Conservation (phyloP, 2,113 vertebrate species). For the Salvelinus fontinalis region DNA sequence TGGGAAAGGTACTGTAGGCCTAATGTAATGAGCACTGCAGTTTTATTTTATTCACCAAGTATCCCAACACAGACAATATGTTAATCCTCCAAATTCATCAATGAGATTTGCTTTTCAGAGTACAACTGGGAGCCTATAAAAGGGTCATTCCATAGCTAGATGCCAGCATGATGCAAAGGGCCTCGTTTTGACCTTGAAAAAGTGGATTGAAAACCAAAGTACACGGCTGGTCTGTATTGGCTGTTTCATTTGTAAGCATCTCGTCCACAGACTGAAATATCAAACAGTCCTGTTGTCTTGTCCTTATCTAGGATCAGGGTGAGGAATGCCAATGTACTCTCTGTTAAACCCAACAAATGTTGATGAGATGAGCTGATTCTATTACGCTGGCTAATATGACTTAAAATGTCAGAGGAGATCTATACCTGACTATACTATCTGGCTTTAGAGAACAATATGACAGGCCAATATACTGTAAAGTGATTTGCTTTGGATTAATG, state of each 20-base stretch:
- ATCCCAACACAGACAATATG: too few relatives aligned
- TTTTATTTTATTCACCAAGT: too few relatives aligned
- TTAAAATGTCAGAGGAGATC: constrained; percentile 46
- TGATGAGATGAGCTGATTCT: constrained; percentile 30
- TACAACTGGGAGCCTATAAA: too few relatives aligned
- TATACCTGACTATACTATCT: constrained; percentile 47
- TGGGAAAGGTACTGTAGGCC: too few relatives aligned
- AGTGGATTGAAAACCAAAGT: too few relatives aligned
- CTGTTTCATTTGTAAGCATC: neutral
- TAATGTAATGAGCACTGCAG: too few relatives aligned
- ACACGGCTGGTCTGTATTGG: neutral
- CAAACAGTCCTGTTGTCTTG: neutral
- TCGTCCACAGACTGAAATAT: neutral
- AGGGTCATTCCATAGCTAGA: too few relatives aligned
- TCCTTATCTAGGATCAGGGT: too few relatives aligned
- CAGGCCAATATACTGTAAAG: constrained; percentile 50
- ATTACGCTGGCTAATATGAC: constrained; percentile 48
- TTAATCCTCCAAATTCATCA: too few relatives aligned
- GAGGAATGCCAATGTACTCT: constrained; percentile 4
- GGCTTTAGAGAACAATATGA: constrained; percentile 39
- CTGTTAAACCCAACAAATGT: constrained; percentile 14
- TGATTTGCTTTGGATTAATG: constrained; percentile 62
- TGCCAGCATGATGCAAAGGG: too few relatives aligned
- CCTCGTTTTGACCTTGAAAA: too few relatives aligned
- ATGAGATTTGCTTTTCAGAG: too few relatives aligned